Percentiles rank a stretch among this genome's conserved stretches.
Evolutionary conservation across 2,888 invertebrate species (phyloP).

Genomic region (Lochmaea capreae): DNA sequence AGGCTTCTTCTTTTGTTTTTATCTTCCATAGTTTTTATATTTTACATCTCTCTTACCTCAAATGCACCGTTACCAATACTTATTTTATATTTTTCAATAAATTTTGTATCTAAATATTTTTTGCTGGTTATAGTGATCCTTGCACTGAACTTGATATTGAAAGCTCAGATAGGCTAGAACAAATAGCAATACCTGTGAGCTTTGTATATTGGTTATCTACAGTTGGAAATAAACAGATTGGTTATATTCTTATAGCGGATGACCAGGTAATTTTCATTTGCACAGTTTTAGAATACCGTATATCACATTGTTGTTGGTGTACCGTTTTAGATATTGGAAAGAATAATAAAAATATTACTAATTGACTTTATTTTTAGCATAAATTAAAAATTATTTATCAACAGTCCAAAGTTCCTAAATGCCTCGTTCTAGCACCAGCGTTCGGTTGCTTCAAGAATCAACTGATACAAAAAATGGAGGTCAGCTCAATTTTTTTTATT

Average conservation of each 20-base stretch:
- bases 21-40: too few species aligned
- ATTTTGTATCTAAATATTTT: too few species aligned
- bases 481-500: conserved; percentile 43
- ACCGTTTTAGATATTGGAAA: neutral
- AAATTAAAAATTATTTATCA: conserved; percentile 78
- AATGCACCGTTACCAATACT: too few species aligned
- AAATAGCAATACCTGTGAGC: conserved; percentile 71
- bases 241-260: conserved; percentile 70
- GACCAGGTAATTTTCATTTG: conserved; percentile 67
- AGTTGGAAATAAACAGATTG: conserved; percentile 38
- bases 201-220: conserved; percentile 49
- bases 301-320: too few species aligned
- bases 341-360: neutral
- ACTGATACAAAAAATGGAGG: conserved; percentile 69
- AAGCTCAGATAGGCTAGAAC: conserved; percentile 73
- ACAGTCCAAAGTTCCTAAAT: conserved; percentile 73
- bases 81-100: too few species aligned
- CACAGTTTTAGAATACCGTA: neutral
- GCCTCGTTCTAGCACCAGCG: conserved; percentile 77
- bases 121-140: conserved; percentile 48
- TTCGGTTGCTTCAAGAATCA: conserved; percentile 68
- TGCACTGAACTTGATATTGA: conserved; percentile 60
- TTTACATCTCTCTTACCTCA: too few species aligned
- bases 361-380: conserved; percentile 64
- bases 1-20: too few species aligned